phyloP scores from a whole-genome alignment of 2,888 invertebrate genomes.

The Cabera pusaria region DNA sequence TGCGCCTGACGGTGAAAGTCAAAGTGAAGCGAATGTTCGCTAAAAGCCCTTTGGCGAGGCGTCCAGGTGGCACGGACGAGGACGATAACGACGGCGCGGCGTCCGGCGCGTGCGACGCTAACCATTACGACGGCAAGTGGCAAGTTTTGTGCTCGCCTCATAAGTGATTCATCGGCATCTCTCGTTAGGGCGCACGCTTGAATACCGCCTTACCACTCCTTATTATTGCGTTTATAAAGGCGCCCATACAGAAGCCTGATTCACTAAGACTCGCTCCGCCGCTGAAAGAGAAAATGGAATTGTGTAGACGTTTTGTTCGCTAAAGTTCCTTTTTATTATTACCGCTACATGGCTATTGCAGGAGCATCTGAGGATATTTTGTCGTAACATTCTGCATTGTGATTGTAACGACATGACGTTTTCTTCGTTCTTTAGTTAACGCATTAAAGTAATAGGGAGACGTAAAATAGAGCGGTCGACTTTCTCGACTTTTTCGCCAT shows the following conservation, averaged over 20 bases:
- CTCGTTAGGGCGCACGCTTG: conserved; percentile 74
- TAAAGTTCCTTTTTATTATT: conserved; percentile 61
- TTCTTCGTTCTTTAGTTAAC: conserved; percentile 43
- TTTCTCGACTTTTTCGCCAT: conserved; percentile 39
- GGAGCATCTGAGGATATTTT: conserved; percentile 55
- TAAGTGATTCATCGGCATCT: conserved; percentile 77
- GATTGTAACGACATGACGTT: conserved; percentile 51
- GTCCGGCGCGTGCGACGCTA: conserved; percentile 33
- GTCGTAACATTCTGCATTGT: conserved; percentile 55
- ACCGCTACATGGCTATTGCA: conserved; percentile 44
- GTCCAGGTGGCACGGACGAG: conserved; percentile 36
- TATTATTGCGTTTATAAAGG: conserved; percentile 83
- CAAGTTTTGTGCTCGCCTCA: conserved; percentile 76
- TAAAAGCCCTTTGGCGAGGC: conserved; percentile 72
- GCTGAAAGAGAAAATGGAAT: conserved; percentile 80
- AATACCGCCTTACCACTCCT: conserved; percentile 79
- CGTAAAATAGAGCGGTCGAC: conserved; percentile 37
- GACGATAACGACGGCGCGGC: background rate
- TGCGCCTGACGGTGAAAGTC: conserved; percentile 59
- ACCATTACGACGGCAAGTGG: conserved; percentile 67
- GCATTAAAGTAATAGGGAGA: conserved; percentile 47
- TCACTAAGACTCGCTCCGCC: conserved; percentile 73
- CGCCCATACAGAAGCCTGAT: conserved; percentile 74
- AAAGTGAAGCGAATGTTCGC: conserved; percentile 67
- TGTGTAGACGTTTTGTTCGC: conserved; percentile 76